Percentiles rank a stretch among this genome's conserved stretches.
Conservation (phyloP, 2,797 vertebrate species). For the Pantherophis vulpinus region DNA sequence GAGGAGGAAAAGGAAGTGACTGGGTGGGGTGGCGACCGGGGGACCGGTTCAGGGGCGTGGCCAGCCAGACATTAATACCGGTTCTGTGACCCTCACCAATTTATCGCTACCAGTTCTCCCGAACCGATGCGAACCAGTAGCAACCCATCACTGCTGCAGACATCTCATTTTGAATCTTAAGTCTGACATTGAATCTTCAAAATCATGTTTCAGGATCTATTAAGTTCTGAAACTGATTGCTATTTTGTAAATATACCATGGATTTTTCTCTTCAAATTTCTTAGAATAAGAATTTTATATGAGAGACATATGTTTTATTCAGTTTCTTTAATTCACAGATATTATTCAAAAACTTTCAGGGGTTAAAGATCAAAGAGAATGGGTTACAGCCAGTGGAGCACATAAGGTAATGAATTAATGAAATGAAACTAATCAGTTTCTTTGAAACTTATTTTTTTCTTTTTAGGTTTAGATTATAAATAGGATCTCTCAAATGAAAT, state of each 20-base stretch:
- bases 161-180: background rate
- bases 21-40: no score
- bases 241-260: conserved; percentile 12
- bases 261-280: background rate
- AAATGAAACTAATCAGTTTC: background rate
- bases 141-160: background rate
- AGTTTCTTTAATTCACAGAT: conserved; percentile 68
- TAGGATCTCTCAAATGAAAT: background rate
- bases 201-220: conserved; percentile 7
- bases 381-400: conserved; percentile 77
- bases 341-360: conserved; percentile 88
- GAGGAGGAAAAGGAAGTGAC: no score
- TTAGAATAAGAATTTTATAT: conserved; percentile 30
- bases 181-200: background rate
- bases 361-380: conserved; percentile 76
- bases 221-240: background rate
- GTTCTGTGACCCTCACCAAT: no score
- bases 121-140: no score
- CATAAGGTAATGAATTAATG: conserved; percentile 74
- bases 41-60: no score
- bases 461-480: conserved; percentile 26
- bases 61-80: no score
- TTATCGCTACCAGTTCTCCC: no score
- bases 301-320: background rate
- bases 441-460: background rate